These are phyloP conservation scores for Tetrapedia diversipes DNA, from an alignment of 2,888 invertebrate genomes.

Conservation along the genomic window DNA sequence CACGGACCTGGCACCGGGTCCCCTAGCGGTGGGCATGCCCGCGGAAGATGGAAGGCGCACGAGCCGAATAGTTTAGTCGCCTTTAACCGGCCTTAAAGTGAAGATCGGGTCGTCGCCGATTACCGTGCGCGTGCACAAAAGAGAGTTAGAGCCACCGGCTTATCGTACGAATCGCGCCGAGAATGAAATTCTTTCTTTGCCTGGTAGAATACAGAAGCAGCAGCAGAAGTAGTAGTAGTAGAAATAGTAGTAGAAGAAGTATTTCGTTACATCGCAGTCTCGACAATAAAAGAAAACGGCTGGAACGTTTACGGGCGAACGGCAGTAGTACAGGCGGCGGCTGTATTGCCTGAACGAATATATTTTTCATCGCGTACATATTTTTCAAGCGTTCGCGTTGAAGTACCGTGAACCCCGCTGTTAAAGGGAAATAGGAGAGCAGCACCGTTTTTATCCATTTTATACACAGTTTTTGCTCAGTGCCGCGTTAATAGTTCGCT, in stretches of 20 bases:
- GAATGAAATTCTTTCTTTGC: constrained; percentile 70
- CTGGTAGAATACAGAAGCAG: constrained; percentile 51
- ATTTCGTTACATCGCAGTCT: constrained; percentile 36
- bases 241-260: constrained; percentile 37
- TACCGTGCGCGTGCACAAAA: constrained; percentile 61
- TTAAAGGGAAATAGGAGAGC: neutral
- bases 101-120: constrained; percentile 66
- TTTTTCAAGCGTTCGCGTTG: neutral
- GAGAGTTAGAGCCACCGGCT: constrained; percentile 56
- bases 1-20: constrained; percentile 69
- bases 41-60: constrained; percentile 76
- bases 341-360: constrained; percentile 51
- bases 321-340: constrained; percentile 52
- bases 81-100: constrained; percentile 77
- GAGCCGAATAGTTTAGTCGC: constrained; percentile 76
- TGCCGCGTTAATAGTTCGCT: constrained; percentile 32
- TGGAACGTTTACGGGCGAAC: constrained; percentile 58
- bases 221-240: too few relatives aligned
- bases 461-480: constrained; percentile 12
- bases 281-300: constrained; percentile 57
- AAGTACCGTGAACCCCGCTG: too few relatives aligned
- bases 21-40: constrained; percentile 70
- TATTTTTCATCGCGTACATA: neutral
- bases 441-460: neutral
- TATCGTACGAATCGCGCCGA: constrained; percentile 60